Evolutionary conservation across 2,113 vertebrate genomes (phyloP).

Genomic region (Oryzias javanicus): DNA sequence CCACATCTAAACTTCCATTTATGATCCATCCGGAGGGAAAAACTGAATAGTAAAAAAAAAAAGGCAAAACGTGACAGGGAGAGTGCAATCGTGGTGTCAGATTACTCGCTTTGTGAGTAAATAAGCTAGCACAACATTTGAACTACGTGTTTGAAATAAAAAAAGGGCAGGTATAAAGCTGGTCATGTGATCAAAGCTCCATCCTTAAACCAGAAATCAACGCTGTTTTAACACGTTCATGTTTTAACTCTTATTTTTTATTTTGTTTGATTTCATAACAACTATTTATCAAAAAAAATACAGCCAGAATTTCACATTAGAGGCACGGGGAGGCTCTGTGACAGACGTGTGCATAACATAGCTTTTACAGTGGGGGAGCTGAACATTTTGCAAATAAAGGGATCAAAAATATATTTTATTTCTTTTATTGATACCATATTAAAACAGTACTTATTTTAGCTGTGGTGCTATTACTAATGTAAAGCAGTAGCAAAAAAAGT

Average conservation of each 20-base stretch:
- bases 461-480: no score
- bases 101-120: conserved; percentile 24
- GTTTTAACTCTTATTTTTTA: not conserved
- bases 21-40: conserved; percentile 4
- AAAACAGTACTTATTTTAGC: no score
- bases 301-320: no score
- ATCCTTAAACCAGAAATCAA: conserved; percentile 7
- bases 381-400: no score
- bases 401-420: no score
- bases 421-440: no score
- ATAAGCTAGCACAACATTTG: not conserved
- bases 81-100: conserved; percentile 24
- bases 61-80: conserved; percentile 33
- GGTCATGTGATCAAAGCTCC: conserved; percentile 31
- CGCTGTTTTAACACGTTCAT: conserved; percentile 23
- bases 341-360: no score
- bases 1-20: conserved; percentile 28
- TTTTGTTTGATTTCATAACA: no score
- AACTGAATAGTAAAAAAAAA: not conserved
- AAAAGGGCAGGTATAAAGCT: not conserved
- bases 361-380: no score
- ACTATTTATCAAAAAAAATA: no score
- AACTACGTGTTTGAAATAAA: conserved; percentile 14
- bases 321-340: no score
- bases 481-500: no score